Conservation (phyloP, 2,888 invertebrate genomes). For the Argynnis bischoffii region DNA sequence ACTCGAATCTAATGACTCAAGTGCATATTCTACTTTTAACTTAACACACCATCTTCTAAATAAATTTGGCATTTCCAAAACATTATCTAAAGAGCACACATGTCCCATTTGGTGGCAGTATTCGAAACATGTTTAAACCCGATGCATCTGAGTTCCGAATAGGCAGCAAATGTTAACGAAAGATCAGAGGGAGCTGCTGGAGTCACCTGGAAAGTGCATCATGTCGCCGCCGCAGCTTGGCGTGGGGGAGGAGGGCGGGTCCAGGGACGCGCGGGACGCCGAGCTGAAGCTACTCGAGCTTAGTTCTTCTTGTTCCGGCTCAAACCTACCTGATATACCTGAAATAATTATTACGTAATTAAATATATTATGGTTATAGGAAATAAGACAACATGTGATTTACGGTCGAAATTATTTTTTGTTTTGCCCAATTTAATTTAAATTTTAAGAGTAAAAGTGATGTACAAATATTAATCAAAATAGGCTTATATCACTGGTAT, state of each 20-base stretch:
- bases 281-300: conserved; percentile 94
- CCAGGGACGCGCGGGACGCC: conserved; percentile 88
- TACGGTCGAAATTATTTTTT: too few species aligned
- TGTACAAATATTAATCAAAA: too few species aligned
- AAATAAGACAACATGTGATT: too few species aligned
- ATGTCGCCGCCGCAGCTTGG: conserved; percentile 89
- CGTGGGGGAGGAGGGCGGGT: conserved; percentile 87
- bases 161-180: conserved; percentile 40
- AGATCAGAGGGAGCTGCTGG: conserved; percentile 81
- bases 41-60: not conserved
- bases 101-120: conserved; percentile 15
- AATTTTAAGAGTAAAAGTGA: too few species aligned
- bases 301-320: conserved; percentile 87
- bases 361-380: too few species aligned
- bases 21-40: too few species aligned
- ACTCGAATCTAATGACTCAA: too few species aligned
- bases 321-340: conserved; percentile 79
- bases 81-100: not conserved
- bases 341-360: conserved; percentile 39
- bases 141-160: conserved; percentile 35
- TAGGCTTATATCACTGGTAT: too few species aligned
- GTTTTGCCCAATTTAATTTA: too few species aligned
- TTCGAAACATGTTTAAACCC: conserved; percentile 15
- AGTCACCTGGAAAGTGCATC: conserved; percentile 90
- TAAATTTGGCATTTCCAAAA: conserved; percentile 7